Evolutionary conservation across 2,113 vertebrate genomes (phyloP), one percentile per base, ranked within the genome.

Genomic region (Turnix velox): DNA sequence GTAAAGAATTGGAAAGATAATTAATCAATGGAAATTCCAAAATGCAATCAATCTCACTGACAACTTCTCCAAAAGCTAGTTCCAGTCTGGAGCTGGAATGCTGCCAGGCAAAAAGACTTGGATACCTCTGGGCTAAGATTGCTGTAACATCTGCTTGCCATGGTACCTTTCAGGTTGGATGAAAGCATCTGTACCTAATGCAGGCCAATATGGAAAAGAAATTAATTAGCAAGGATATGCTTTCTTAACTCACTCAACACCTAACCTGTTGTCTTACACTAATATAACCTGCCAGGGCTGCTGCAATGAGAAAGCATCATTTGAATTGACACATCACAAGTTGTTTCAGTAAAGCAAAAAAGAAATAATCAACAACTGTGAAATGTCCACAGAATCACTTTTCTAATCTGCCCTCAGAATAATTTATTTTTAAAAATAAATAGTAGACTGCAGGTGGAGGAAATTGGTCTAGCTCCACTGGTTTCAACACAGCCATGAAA

Each of bases 1-100:
- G 90, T 95, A 88, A 96, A 94, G 92, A 96, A 87, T 5, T 78
- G 51, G 78, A 77, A 52, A 87, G 78, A 92, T 89, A 97, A 97
- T 97, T 96, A 97, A 96, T 95, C 95, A 96, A 66, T 93, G 54
- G 74, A 96, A 96, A 96, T 95, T 96, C 90, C 71, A 93, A 96
- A 97, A 96, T 67, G 69, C 51, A 87, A 97, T 97, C 94, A 95
- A 95, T 97, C 97, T 97, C 95, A 83, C 92, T 96, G 97, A 97
- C 96, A 97, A 91, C 55, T 73, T 92, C 79, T 94, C 88, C 88
- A 97, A 96, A 91, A 91, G 58, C 86, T 95, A 91, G 82, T 88
- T 97, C 92, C 68, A 95, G 88, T 52, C 79, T 93, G 86, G 68
- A 78, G 89, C 92, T 96, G 96, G 94, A 97, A 95, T 76, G 42